These are phyloP conservation scores for Lacerta agilis DNA, from an alignment of 2,797 vertebrate species.

Conservation along the genomic window DNA sequence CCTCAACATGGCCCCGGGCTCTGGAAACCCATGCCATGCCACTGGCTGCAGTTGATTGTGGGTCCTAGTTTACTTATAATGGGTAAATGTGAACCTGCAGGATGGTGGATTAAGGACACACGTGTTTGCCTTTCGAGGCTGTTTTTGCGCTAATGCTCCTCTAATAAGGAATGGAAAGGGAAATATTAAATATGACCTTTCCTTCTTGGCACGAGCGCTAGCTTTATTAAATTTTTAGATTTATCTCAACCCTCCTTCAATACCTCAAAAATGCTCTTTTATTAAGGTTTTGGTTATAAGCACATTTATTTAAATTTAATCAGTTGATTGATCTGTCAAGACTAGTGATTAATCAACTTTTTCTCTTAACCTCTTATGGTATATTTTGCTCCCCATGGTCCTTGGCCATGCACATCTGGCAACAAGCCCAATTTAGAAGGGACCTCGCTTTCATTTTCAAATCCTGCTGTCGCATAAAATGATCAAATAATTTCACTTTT, in stretches of 20 bases:
- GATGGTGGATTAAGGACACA: background rate
- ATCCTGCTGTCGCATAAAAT: background rate
- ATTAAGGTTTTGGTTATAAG: background rate
- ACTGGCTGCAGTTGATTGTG: background rate
- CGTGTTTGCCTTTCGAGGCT: background rate
- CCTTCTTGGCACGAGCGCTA: background rate
- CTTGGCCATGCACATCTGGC: background rate
- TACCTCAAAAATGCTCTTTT: background rate
- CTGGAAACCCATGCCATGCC: background rate
- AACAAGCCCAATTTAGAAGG: background rate
- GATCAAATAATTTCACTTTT: background rate
- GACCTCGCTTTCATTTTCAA: background rate
- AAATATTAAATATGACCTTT: background rate
- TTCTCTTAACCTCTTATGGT: too few species aligned
- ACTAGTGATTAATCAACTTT: background rate
- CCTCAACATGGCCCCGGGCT: too few species aligned
- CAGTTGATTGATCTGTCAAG: background rate
- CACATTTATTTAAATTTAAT: constrained; percentile 1
- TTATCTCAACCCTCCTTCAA: background rate
- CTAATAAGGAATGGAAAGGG: background rate
- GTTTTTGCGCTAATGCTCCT: background rate
- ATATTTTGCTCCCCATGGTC: background rate
- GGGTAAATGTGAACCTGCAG: background rate
- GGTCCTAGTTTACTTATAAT: background rate
- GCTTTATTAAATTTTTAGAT: background rate